Conservation (phyloP, 2,888 invertebrate species). For the Alviniconcha strummeri region DNA sequence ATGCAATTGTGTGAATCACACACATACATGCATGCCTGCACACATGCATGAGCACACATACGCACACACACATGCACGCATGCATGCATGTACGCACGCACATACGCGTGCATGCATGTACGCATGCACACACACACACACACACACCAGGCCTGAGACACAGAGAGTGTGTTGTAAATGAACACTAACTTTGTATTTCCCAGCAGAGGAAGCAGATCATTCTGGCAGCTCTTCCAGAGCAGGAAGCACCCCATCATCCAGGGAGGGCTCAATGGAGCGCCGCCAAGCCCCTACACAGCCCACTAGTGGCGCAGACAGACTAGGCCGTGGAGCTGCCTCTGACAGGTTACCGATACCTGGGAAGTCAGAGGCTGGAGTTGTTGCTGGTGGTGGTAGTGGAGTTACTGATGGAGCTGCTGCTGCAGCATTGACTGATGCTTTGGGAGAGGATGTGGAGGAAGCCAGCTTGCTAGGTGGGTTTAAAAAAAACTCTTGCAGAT, state of each 20-base stretch:
- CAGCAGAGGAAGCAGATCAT: slow-evolving; percentile 26
- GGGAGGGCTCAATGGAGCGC: slow-evolving; percentile 20
- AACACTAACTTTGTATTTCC: not conserved
- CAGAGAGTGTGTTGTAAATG: not conserved
- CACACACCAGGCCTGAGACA: slow-evolving; percentile 4
- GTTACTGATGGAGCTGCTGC: not conserved
- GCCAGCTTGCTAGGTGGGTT: too few relatives aligned
- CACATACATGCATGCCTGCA: too few relatives aligned
- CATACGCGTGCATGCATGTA: slow-evolving; percentile 10
- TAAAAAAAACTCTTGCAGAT: too few relatives aligned
- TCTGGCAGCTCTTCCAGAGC: slow-evolving; percentile 27
- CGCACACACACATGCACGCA: too few relatives aligned
- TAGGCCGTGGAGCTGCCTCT: not conserved
- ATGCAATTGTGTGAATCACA: too few relatives aligned
- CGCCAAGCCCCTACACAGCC: not conserved
- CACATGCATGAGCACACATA: too few relatives aligned
- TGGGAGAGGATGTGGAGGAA: too few relatives aligned
- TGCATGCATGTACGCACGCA: not conserved
- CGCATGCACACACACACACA: slow-evolving; percentile 22
- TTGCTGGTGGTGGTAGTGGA: not conserved
- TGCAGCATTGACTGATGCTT: not conserved
- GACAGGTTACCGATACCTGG: not conserved
- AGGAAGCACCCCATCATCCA: slow-evolving; percentile 25
- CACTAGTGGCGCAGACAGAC: not conserved
- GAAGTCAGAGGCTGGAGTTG: not conserved